phyloP scores from a whole-genome alignment of 1,140 invertebrate genomes.

The Pachypeltis micranthus region DNA sequence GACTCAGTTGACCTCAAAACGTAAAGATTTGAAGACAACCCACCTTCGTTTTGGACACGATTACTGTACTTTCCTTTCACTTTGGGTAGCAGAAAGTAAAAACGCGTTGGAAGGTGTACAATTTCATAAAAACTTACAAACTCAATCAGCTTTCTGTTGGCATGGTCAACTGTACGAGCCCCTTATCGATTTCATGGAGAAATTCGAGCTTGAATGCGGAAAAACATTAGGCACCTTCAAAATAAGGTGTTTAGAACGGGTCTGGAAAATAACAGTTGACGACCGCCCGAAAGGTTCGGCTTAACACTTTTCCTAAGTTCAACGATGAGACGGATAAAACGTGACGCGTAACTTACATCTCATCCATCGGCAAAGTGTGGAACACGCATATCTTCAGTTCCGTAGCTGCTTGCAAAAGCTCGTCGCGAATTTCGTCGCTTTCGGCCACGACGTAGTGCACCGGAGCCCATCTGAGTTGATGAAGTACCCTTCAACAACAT shows the following conservation, averaged over 20 bases:
- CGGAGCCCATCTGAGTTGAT: constrained; percentile 10
- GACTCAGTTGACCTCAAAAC: too few relatives aligned
- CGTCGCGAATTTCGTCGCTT: neutral
- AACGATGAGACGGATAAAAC: neutral
- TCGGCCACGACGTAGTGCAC: constrained; percentile 4
- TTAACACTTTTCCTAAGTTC: neutral
- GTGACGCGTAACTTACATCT: neutral
- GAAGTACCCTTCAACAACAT: neutral
- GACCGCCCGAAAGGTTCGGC: neutral
- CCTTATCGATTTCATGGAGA: neutral
- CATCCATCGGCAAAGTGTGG: neutral
- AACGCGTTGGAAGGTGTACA: too few relatives aligned
- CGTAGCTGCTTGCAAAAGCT: constrained; percentile 8
- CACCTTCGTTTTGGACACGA: too few relatives aligned
- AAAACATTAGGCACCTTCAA: neutral
- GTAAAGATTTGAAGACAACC: too few relatives aligned
- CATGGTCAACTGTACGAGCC: neutral
- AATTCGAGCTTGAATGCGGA: neutral
- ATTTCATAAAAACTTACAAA: too few relatives aligned
- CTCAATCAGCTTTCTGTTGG: too few relatives aligned
- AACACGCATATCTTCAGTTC: constrained; percentile 9
- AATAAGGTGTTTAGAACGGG: too few relatives aligned
- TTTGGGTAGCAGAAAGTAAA: too few relatives aligned
- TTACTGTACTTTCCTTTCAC: too few relatives aligned
- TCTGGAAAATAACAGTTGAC: too few relatives aligned